A percentile compares a stretch with the other conserved stretches of the same genome.
phyloP scores from a whole-genome alignment of 2,113 vertebrate species.

The Reinhardtius hippoglossoides region DNA sequence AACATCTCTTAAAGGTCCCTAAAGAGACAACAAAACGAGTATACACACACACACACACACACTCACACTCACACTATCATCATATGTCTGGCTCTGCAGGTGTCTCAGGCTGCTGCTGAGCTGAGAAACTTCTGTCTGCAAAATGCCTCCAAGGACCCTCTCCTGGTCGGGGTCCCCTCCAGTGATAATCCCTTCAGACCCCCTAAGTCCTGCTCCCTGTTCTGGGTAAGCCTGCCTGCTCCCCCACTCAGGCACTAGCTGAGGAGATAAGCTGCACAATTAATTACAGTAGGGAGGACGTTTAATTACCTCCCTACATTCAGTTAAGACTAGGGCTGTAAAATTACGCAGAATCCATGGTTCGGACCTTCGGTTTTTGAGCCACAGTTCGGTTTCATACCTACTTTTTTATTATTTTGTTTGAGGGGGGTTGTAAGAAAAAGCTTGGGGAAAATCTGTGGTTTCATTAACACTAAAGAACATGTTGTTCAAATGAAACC shows the following conservation, averaged over 20 bases:
- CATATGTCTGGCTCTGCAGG: constrained; percentile 68
- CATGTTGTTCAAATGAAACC: too few species aligned
- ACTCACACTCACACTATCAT: background rate
- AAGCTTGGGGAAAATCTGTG: too few species aligned
- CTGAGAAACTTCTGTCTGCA: constrained; percentile 85
- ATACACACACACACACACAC: background rate
- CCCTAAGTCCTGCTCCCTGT: constrained; percentile 84
- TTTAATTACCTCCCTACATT: background rate
- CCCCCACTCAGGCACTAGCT: background rate
- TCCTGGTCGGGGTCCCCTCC: constrained; percentile 83
- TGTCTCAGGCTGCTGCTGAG: constrained; percentile 83
- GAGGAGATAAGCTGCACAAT: background rate
- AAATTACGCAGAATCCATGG: background rate
- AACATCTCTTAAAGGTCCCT: too few species aligned
- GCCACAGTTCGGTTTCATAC: too few species aligned
- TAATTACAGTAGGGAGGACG: background rate
- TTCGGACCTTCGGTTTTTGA: background rate
- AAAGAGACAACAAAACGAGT: too few species aligned
- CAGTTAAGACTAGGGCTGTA: background rate
- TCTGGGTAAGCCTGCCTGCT: constrained; percentile 70
- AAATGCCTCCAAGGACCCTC: constrained; percentile 84
- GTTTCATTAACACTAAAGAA: too few species aligned
- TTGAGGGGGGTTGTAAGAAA: too few species aligned
- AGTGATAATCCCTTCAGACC: constrained; percentile 86
- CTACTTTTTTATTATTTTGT: too few species aligned